Conservation (phyloP, 2,113 vertebrate genomes). For the Eurypyga helias region DNA sequence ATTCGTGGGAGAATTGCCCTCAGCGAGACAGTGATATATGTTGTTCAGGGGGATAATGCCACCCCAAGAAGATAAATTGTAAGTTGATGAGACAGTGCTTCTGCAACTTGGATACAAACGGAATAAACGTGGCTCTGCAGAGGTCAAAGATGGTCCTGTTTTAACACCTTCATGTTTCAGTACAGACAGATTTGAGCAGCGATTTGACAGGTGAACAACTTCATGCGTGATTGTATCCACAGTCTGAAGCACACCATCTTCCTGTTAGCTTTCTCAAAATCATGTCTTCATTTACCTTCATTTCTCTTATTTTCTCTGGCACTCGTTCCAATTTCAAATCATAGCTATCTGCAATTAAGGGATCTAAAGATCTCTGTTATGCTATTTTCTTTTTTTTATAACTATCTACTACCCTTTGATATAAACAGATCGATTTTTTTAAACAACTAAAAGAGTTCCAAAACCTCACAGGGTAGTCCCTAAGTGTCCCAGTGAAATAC, state of each 20-base stretch:
- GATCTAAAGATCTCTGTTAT: neutral
- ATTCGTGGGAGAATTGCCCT: neutral
- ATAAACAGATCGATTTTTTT: neutral
- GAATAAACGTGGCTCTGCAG: neutral
- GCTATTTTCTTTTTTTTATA: fast-evolving
- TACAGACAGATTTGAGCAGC: neutral
- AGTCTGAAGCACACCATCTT: neutral
- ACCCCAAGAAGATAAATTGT: neutral
- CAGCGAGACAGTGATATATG: fast-evolving
- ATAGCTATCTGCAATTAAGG: neutral
- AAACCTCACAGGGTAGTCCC: neutral
- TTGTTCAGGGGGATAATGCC: neutral
- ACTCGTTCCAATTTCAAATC: neutral
- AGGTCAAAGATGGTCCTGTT: fast-evolving
- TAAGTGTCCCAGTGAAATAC: neutral
- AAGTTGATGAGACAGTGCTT: neutral
- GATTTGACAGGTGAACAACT: neutral
- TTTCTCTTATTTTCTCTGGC: neutral
- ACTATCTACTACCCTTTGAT: neutral
- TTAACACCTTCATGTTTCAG: neutral
- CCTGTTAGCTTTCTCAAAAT: neutral
- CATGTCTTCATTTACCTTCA: neutral
- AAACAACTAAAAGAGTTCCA: neutral
- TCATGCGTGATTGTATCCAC: neutral
- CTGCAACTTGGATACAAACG: neutral